Base-by-base conservation (phyloP, 1,140 invertebrate genomes). In the Ctenoplectra terminalis region DNA sequence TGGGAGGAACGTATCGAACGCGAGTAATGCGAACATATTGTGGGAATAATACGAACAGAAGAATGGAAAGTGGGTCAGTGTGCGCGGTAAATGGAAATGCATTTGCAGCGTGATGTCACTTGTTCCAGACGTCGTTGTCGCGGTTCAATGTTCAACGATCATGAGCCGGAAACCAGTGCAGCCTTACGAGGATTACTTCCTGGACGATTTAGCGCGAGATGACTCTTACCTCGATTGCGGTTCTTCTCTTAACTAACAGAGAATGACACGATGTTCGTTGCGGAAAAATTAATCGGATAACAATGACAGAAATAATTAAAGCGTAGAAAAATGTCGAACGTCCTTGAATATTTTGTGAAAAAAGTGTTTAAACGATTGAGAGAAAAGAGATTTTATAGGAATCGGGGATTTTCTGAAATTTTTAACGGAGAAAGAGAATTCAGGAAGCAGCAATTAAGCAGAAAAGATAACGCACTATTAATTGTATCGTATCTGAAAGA, bases 61-160 rank as follows among this genome's bases (percentile, higher is more conserved):
- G 43, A 54, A 31, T 9, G 26, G 52, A 61, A 78, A 75, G 61
- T 48, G 37, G 64, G 58, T 80, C 71, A 58, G 67, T 71, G 23
- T 71, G 48, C 11, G 31, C 48, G 67, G 48, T 31, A 71, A 34
- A 77, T 70, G 78, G 63, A 80, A 79, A 85, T 85, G 78, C 70
- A 78, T 75, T 87, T 86, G 71, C 66, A 66, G 29, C 48, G 71
- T 13, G 70, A 72, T 56, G 67, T 76, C 26, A 58, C 74, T 23
- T 58, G 34, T 29, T 46, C 6, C 9, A 29, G 58, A 71, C 48
- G 77, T 17, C 58, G 60, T 72, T 67, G 26, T 69, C 52, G 69
- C 34, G 20, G n/a, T 63, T 61, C 56, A 67, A 48, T 67, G 76
- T 72, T 58, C 56, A 58, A 77, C 67, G 76, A 58, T 79, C 43